phyloP scores from a whole-genome alignment of 2,888 invertebrate species.

The Lissocephala sabroskyi region DNA sequence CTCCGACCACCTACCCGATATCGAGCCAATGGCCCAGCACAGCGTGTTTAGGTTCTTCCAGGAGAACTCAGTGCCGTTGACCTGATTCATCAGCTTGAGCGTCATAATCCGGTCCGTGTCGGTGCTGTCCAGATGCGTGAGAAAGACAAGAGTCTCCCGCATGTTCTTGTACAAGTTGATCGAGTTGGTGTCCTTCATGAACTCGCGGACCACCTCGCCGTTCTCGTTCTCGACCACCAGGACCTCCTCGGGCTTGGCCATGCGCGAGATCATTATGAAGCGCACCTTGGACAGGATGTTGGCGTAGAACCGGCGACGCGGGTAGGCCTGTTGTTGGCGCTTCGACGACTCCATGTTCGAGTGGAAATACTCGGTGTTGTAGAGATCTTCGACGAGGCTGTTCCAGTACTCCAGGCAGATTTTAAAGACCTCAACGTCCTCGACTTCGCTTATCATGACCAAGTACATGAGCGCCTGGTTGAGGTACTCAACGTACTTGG shows the following conservation, averaged over 20 bases:
- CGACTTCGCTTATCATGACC: slow-evolving; percentile 95
- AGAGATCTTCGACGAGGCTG: slow-evolving; percentile 91
- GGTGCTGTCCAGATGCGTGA: slow-evolving; percentile 97
- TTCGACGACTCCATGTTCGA: slow-evolving; percentile 65
- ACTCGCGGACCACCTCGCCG: slow-evolving; percentile 98
- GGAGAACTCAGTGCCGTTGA: slow-evolving; percentile 98
- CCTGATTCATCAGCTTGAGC: slow-evolving; percentile 97
- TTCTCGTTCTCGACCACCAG: slow-evolving; percentile 99
- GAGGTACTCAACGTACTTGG: slow-evolving; percentile 82
- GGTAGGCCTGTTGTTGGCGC: slow-evolving; percentile 69
- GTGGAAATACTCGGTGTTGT: slow-evolving; percentile 85
- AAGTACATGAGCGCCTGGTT: slow-evolving; percentile 90
- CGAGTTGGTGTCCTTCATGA: slow-evolving; percentile 99
- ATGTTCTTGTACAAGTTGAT: slow-evolving; percentile 99
- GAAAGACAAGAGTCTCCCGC: slow-evolving; percentile 97
- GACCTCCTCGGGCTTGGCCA: slow-evolving; percentile 99
- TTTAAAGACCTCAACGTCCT: slow-evolving; percentile 99
- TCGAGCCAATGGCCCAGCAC: slow-evolving; percentile 99
- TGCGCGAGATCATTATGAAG: slow-evolving; percentile 98
- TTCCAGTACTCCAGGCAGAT: slow-evolving; percentile 99
- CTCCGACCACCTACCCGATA: slow-evolving; percentile 80
- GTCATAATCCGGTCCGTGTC: slow-evolving; percentile 99
- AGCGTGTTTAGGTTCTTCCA: slow-evolving; percentile 99
- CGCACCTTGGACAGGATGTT: slow-evolving; percentile 90
- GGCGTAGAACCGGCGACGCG: slow-evolving; percentile 82